These are phyloP conservation scores for Myotis daubentonii DNA, from an alignment of 2,797 vertebrate genomes.

Conservation along the genomic window DNA sequence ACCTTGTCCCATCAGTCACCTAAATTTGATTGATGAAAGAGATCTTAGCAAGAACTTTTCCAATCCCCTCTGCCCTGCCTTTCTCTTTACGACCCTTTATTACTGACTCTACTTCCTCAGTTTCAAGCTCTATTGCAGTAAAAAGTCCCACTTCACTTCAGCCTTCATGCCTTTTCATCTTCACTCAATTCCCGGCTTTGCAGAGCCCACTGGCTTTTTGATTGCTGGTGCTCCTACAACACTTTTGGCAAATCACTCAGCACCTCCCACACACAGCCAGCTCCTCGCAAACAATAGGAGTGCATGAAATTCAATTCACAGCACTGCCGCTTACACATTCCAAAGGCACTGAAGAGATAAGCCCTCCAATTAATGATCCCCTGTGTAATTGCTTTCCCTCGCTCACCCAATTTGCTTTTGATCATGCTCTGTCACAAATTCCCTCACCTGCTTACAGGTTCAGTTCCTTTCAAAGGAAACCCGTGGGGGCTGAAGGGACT, in stretches of 20 bases:
- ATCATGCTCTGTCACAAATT: conserved; percentile 70
- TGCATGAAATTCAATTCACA: conserved; percentile 73
- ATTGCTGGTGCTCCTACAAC: conserved; percentile 64
- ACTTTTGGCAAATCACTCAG: conserved; percentile 72
- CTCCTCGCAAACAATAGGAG: conserved; percentile 61
- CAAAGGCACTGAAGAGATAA: conserved; percentile 66
- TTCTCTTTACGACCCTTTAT: conserved; percentile 29
- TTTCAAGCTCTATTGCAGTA: conserved; percentile 56
- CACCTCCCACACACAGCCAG: conserved; percentile 68
- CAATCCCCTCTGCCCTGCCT: conserved; percentile 11
- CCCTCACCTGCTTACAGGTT: conserved; percentile 65
- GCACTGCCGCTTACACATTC: conserved; percentile 64
- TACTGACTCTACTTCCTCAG: conserved; percentile 30
- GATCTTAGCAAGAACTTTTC: conserved; percentile 53
- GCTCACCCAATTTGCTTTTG: conserved; percentile 64
- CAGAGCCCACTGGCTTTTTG: conserved; percentile 63
- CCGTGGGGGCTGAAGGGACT: background rate
- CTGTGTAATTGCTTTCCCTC: conserved; percentile 62
- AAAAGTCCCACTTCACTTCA: conserved; percentile 55
- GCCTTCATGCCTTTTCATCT: conserved; percentile 58
- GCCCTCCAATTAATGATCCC: conserved; percentile 72
- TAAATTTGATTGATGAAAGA: conserved; percentile 57
- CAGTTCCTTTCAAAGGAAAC: conserved; percentile 54
- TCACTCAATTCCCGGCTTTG: conserved; percentile 52
- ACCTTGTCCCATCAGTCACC: background rate